Evolutionary conservation across 2,113 vertebrate species (phyloP).

Genomic region (Nothobranchius kuhntae): DNA sequence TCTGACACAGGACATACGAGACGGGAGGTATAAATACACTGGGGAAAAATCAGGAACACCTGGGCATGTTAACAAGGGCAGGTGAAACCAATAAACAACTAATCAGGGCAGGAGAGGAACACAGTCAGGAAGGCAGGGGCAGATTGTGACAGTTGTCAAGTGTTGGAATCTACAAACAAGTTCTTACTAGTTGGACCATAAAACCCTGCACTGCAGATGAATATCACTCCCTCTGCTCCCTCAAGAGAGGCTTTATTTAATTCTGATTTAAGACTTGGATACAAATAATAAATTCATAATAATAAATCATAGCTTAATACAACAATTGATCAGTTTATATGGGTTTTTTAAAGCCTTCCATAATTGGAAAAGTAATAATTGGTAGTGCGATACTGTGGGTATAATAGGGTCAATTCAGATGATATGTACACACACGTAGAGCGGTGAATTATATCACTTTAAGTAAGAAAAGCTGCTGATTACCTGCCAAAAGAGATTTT

Average conservation of each 20-base stretch:
- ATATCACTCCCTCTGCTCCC: not conserved
- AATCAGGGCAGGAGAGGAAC: too few species aligned
- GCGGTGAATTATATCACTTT: constrained; percentile 35
- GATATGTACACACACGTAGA: not conserved
- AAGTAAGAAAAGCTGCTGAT: constrained; percentile 35
- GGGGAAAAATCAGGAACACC: too few species aligned
- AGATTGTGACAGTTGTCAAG: too few species aligned
- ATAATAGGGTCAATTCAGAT: constrained; percentile 6
- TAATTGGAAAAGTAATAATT: not conserved
- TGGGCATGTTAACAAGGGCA: too few species aligned
- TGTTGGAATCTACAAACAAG: not conserved
- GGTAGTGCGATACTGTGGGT: not conserved
- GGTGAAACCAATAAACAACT: too few species aligned
- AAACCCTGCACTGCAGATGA: not conserved
- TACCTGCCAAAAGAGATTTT: constrained; percentile 49
- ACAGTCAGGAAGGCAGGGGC: too few species aligned
- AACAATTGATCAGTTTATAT: not conserved
- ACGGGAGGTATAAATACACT: too few species aligned
- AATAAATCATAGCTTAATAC: constrained; percentile 5
- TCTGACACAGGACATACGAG: too few species aligned
- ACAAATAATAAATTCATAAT: constrained; percentile 3
- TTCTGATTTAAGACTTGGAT: constrained; percentile 5
- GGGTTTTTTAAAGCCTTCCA: not conserved
- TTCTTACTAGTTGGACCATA: not conserved
- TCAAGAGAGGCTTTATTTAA: constrained; percentile 1